Evolutionary conservation across 2,113 vertebrate genomes (phyloP), one percentile per base, ranked within the genome.

Genomic region (Centrocercus urophasianus): DNA sequence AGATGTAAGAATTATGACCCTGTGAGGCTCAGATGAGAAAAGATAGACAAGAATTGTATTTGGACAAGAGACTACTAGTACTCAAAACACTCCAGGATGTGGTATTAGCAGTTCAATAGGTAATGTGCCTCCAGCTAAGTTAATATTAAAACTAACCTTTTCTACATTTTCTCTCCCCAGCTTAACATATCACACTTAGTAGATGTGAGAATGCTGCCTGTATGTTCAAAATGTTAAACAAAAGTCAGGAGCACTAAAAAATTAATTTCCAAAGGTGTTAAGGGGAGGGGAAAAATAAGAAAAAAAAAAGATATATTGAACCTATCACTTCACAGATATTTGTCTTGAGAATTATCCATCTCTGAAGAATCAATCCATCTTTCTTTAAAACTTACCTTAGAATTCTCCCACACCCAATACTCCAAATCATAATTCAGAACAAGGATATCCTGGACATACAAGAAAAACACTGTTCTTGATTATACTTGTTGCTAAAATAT

Each of bases 221-320:
- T 45, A 42, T 80, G 15, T 84, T 80, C 69, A 56, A 78, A 86
- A 54, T 56, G 16, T 75, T 90, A 83, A 89, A 60, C 34, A 47
- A 82, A 83, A 79, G 11, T 61, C 43, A 60, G 50, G 16, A 74
- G 25, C 43, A 54, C 54, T 47, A 74, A 19, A 38, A 74, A 89
- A 89, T 48, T 70, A 74, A 82, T 73, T 74, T 78, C 43, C 32
- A 89, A 60, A 78, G 56, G 11, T n/a, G 50, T 13, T 32, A 10
- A 7, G 54, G 10, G 15, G 19, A 1, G 7, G 2, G 2, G 6
- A 28, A n/a, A 16, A 25, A 10, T 22, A 20, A 6, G 13, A 28
- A 20, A 13, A 24, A n/a, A 10, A 10, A 22, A 24, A 38, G 52
- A 67, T 28, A 56, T 3, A 56, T 36, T 69, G 54, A 17, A 54